phyloP scores from a whole-genome alignment of 2,113 vertebrate genomes.

The Danio rerio region DNA sequence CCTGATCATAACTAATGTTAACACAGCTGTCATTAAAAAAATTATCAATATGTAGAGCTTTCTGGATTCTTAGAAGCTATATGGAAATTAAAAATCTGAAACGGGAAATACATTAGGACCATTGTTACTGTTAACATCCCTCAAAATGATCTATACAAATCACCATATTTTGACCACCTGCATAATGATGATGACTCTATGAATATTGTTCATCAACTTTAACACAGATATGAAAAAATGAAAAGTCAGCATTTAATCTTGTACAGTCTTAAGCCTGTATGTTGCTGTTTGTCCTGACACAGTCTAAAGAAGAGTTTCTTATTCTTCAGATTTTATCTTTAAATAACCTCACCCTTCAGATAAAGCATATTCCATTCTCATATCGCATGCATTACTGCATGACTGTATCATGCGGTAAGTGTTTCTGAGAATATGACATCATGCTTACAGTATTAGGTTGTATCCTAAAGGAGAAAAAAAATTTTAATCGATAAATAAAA shows the following conservation, averaged over 20 bases:
- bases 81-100: no score
- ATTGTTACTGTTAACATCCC: no score
- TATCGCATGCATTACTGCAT: background rate
- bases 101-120: no score
- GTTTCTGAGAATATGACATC: slow-evolving; percentile 13
- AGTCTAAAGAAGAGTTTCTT: background rate
- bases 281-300: background rate
- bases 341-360: background rate
- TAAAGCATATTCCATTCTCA: background rate
- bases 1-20: no score
- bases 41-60: no score
- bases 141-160: no score
- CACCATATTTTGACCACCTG: no score
- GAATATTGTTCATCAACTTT: background rate
- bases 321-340: background rate
- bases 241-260: background rate
- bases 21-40: no score
- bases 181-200: no score
- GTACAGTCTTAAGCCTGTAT: background rate
- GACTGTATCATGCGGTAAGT: background rate
- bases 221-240: background rate
- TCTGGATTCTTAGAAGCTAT: no score
- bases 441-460: background rate
- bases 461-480: background rate
- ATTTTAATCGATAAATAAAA: background rate